Conservation (phyloP, 2,113 vertebrate genomes). For the Pituophis catenifer region DNA sequence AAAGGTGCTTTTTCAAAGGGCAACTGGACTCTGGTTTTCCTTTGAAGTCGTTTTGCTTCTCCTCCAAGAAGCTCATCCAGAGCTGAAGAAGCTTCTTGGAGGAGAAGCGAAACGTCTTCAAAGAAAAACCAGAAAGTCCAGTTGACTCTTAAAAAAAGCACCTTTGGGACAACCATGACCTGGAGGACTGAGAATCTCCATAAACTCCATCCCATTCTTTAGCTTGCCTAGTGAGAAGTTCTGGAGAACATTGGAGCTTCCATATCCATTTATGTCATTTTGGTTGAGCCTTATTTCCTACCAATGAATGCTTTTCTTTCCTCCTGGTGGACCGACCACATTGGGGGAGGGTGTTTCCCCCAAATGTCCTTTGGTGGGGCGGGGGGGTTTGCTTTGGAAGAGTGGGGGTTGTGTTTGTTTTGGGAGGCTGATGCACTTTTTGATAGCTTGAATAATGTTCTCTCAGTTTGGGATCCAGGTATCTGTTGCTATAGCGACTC, state of each 20-base stretch:
- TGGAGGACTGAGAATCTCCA: too few relatives aligned
- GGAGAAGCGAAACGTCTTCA: too few relatives aligned
- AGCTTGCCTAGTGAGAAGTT: neutral
- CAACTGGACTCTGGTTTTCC: too few relatives aligned
- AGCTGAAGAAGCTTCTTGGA: too few relatives aligned
- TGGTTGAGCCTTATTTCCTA: neutral
- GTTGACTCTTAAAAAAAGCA: too few relatives aligned
- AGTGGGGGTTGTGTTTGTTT: neutral
- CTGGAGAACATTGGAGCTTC: neutral
- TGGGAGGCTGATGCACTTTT: neutral
- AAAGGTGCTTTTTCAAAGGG: too few relatives aligned
- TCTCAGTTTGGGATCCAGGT: neutral
- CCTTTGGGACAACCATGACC: too few relatives aligned
- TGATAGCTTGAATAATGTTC: neutral
- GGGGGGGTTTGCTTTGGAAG: neutral
- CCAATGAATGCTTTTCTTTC: neutral
- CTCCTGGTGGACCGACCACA: neutral
- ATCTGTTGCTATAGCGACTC: neutral
- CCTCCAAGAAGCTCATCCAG: too few relatives aligned
- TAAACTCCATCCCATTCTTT: neutral
- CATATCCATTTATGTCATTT: neutral
- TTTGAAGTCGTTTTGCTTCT: too few relatives aligned
- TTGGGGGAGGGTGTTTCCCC: neutral
- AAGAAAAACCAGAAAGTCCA: too few relatives aligned
- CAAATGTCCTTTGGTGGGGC: neutral